Conservation (phyloP, 2,113 vertebrate species). For the Pygoscelis antarcticus region DNA sequence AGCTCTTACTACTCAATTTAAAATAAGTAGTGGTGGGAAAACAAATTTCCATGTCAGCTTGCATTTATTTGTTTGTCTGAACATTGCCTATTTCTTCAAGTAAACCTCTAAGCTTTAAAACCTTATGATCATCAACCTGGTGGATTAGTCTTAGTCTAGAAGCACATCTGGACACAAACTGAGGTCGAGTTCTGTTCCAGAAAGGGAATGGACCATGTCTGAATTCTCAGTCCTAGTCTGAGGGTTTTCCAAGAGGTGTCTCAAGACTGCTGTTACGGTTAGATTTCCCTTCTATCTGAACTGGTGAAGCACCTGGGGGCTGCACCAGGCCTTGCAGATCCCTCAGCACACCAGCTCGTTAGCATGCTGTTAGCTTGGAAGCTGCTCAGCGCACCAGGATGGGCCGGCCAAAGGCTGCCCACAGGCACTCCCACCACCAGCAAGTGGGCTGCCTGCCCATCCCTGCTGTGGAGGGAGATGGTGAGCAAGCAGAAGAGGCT, state of each 20-base stretch:
- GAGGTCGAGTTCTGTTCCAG: background rate
- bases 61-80: background rate
- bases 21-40: background rate
- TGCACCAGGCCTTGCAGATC: background rate
- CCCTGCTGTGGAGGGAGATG: background rate
- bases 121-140: background rate
- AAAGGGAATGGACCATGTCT: background rate
- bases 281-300: background rate
- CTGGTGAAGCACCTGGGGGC: background rate
- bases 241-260: background rate
- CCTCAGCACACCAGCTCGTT: rapidly evolving
- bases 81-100: background rate
- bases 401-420: background rate
- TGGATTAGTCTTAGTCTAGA: background rate
- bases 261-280: background rate
- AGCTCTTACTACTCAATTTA: background rate
- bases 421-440: background rate
- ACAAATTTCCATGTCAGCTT: background rate
- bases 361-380: background rate
- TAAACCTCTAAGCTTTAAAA: background rate
- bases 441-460: rapidly evolving
- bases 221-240: background rate
- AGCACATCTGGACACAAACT: background rate
- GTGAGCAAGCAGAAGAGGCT: background rate
- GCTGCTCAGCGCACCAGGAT: background rate